Evolutionary conservation across 1,140 invertebrate genomes (phyloP).

Genomic region (Tachypleus tridentatus): DNA sequence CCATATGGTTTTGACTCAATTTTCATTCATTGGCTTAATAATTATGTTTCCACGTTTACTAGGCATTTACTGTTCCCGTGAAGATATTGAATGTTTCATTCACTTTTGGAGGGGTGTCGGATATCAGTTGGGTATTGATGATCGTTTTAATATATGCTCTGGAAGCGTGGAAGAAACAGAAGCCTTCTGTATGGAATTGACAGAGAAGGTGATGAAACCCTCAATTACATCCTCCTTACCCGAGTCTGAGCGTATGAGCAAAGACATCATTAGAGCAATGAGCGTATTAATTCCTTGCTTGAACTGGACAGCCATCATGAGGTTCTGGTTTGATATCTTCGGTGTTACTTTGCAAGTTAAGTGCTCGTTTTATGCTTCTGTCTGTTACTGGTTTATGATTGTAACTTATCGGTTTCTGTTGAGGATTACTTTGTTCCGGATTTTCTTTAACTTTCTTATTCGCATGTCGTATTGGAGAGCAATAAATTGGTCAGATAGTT

Average conservation of each 20-base stretch:
- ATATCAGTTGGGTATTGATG: conserved; percentile 63
- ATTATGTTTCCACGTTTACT: conserved; percentile 25
- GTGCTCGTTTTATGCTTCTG: conserved; percentile 10
- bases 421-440: too few species aligned
- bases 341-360: conserved; percentile 1
- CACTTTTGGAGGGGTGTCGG: conserved; percentile 77
- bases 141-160: conserved; percentile 50
- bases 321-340: conserved; percentile 21
- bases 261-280: conserved; percentile 19
- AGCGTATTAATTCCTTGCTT: conserved; percentile 19
- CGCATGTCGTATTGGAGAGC: too few species aligned
- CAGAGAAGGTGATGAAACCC: conserved; percentile 22
- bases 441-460: too few species aligned
- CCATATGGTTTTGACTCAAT: conserved; percentile 31
- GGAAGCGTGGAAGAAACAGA: conserved; percentile 35
- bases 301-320: conserved; percentile 18
- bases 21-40: conserved; percentile 29
- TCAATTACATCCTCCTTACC: conserved; percentile 6
- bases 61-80: conserved; percentile 23
- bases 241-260: conserved; percentile 20
- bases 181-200: conserved; percentile 32
- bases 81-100: conserved; percentile 56
- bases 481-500: too few species aligned
- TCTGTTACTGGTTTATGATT: conserved; percentile 17
- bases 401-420: too few species aligned